phyloP scores from a whole-genome alignment of 2,797 vertebrate genomes.

The Smutsia gigantea region DNA sequence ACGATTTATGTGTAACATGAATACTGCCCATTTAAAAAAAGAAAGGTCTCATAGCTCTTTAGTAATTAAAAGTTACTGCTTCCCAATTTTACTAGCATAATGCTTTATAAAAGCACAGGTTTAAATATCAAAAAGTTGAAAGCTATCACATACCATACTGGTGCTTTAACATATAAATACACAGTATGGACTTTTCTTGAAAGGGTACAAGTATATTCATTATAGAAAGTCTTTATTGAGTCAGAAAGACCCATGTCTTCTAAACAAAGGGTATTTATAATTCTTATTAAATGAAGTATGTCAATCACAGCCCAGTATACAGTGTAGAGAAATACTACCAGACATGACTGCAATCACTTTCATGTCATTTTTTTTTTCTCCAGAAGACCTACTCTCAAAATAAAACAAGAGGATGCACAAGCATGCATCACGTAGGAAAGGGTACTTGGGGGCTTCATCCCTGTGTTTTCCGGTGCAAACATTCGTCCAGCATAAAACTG shows the following conservation, averaged over 20 bases:
- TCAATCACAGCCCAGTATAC: conserved; percentile 46
- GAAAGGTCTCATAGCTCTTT: conserved; percentile 41
- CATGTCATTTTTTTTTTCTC: not conserved
- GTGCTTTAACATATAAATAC: not conserved
- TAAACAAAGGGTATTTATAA: conserved; percentile 59
- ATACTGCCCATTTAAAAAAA: conserved; percentile 61
- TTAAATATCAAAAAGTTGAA: conserved; percentile 10
- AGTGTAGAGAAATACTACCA: not conserved
- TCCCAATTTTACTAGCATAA: conserved; percentile 60
- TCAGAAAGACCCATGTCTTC: not conserved
- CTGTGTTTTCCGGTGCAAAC: conserved; percentile 33
- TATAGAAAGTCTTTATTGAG: not conserved
- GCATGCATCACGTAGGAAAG: not conserved
- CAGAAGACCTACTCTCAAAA: not conserved
- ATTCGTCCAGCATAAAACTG: conserved; percentile 30
- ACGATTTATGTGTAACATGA: conserved; percentile 80
- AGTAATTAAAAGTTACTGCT: conserved; percentile 78
- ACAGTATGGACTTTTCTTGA: not conserved
- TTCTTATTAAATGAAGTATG: conserved; percentile 25
- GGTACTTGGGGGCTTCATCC: not conserved
- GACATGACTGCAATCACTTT: not conserved
- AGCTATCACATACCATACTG: not conserved
- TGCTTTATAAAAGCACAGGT: conserved; percentile 1
- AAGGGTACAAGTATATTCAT: not conserved
- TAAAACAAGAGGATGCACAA: conserved; percentile 45